Evolutionary conservation across 2,888 invertebrate species (phyloP), one percentile per base, ranked within the genome.

Genomic region (Lochmaea capreae): DNA sequence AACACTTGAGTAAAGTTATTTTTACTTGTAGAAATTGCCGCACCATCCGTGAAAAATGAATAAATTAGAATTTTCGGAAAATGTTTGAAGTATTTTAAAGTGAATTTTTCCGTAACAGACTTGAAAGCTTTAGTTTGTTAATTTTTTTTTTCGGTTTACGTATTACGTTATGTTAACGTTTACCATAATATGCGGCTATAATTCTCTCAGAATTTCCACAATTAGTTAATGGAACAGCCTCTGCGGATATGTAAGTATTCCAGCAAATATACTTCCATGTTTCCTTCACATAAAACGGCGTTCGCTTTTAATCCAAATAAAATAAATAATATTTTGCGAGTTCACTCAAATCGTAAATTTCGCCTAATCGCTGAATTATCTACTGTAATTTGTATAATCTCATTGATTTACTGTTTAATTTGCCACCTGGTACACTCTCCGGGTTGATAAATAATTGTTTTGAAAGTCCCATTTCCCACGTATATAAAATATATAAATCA

Each of bases 351-450:
- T 68, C 72, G 70, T 78, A 76, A 78, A 78, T 78, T 74, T 66
- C 33, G 49, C 57, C 54, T 78, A 77, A 78, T 78, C 76, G 74
- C 72, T 26, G 69, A 70, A 76, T 77, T 76, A 76, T 72, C 68
- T 66, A 62, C 61, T 65, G 70, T 78, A 77, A 78, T 78, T 77
- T 75, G 70, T 77, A 73, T 78, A 78, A 78, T 77, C 78, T 71
- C 74, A 72, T 72, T 76, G 78, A 78, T 78, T 78, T 78, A 78
- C 66, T 75, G 76, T 73, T 78, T 76, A 76, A 78, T 78, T 77
- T 74, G 74, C 78, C 78, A 78, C 78, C 78, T 78, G 78, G 39
- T 71, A 66, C 74, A 66, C 74, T 72, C 67, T 62, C 14, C 16
- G 65, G 66, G 73, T 71, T 73, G 62, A 71, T 77, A 61, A 74